Evolutionary conservation across 2,113 vertebrate genomes (phyloP).

Genomic region (Neolamprologus cancellatus): DNA sequence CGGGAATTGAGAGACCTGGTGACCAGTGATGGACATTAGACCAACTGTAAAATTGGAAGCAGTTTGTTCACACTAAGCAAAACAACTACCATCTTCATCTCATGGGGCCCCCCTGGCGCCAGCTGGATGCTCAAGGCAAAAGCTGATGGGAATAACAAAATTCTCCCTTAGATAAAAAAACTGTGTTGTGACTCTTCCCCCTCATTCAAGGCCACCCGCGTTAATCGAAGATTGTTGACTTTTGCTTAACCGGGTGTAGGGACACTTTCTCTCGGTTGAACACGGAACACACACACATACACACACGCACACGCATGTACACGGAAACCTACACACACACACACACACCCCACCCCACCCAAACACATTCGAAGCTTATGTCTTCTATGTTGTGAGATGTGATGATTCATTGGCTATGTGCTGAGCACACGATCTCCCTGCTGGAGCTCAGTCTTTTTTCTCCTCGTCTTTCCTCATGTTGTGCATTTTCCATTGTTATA

Average conservation of each 20-base stretch:
- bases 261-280: not conserved
- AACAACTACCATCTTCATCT: not conserved
- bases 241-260: not conserved
- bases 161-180: not conserved
- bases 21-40: not conserved
- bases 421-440: not conserved
- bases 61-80: not conserved
- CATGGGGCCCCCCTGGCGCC: accelerated
- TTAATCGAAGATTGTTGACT: not conserved
- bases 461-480: not conserved
- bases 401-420: not conserved
- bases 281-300: not conserved
- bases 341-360: not conserved
- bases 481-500: not conserved
- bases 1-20: accelerated
- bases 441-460: not conserved
- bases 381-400: not conserved
- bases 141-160: not conserved
- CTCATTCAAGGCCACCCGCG: not conserved
- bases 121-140: not conserved
- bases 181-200: not conserved
- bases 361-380: not conserved
- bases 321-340: not conserved
- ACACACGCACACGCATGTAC: not conserved
- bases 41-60: not conserved